Evolutionary conservation across 92 coral and sea anemone species (phyloP).

Genomic region (Chrysogorgia sp.): DNA sequence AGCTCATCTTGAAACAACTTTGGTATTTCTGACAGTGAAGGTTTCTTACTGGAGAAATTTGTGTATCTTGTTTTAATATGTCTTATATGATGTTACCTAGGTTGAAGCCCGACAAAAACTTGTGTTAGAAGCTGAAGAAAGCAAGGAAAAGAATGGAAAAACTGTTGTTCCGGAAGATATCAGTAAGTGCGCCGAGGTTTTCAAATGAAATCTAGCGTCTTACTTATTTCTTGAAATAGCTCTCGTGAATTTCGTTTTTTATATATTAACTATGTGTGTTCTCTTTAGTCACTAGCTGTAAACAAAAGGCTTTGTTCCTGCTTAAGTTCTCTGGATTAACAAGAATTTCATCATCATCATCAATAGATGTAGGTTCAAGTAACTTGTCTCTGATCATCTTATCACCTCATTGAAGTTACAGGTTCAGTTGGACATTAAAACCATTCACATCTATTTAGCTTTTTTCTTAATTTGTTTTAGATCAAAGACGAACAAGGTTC

Average conservation of each 20-base stretch:
- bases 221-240: not conserved
- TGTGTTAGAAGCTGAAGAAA: conserved; percentile 89
- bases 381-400: not conserved
- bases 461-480: not conserved
- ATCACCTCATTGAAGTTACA: too few relatives aligned
- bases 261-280: not conserved
- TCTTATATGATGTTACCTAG: too few relatives aligned
- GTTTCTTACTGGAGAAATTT: not conserved
- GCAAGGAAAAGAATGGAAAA: conserved; percentile 64
- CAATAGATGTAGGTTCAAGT: conserved; percentile 43
- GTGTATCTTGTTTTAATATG: not conserved
- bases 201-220: not conserved
- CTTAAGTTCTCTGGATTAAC: conserved; percentile 93
- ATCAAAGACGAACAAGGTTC: conserved; percentile 5
- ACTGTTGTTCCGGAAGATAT: conserved; percentile 76
- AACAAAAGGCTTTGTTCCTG: conserved; percentile 86
- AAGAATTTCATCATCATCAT: conserved; percentile 75
- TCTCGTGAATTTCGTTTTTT: not conserved
- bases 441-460: not conserved
- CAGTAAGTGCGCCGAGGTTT: conserved; percentile 49
- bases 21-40: not conserved
- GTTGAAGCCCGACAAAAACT: conserved; percentile 96
- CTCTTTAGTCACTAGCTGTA: conserved; percentile 74
- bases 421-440: too few relatives aligned
- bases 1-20: not conserved